phyloP scores from a whole-genome alignment of 2,888 invertebrate species.

The Chymomyza fuscimana region DNA sequence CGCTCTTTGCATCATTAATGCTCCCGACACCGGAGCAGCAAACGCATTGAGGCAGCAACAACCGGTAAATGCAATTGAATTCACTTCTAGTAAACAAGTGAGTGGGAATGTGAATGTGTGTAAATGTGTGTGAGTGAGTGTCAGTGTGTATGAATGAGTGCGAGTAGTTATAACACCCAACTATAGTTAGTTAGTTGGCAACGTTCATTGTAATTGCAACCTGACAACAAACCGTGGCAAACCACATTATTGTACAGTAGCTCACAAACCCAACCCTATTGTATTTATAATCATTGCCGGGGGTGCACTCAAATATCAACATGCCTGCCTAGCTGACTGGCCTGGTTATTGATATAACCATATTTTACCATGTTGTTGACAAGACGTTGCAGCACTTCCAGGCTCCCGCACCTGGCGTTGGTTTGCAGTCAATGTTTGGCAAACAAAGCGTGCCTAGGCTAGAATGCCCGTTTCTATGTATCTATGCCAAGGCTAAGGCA shows the following conservation, averaged over 20 bases:
- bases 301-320: constrained; percentile 7
- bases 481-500: constrained; percentile 33
- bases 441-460: neutral
- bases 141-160: neutral
- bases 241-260: neutral
- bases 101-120: neutral
- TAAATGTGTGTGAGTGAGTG: constrained; percentile 1
- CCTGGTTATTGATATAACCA: constrained; percentile 7
- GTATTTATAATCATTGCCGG: constrained; percentile 18
- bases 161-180: too few species aligned
- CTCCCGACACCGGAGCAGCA: neutral
- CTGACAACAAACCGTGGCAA: constrained; percentile 12
- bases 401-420: neutral
- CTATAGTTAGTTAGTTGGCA: neutral
- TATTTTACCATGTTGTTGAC: neutral
- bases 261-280: neutral
- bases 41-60: constrained; percentile 8
- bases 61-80: neutral
- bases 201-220: constrained; percentile 12
- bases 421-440: neutral
- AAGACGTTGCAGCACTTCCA: neutral
- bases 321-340: neutral
- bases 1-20: constrained; percentile 20
- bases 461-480: neutral
- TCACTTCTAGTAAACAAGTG: neutral